A percentile compares a stretch with the other conserved stretches of the same genome.
phyloP scores from a whole-genome alignment of 2,797 vertebrate species.

The Yasuhikotakia modesta region DNA sequence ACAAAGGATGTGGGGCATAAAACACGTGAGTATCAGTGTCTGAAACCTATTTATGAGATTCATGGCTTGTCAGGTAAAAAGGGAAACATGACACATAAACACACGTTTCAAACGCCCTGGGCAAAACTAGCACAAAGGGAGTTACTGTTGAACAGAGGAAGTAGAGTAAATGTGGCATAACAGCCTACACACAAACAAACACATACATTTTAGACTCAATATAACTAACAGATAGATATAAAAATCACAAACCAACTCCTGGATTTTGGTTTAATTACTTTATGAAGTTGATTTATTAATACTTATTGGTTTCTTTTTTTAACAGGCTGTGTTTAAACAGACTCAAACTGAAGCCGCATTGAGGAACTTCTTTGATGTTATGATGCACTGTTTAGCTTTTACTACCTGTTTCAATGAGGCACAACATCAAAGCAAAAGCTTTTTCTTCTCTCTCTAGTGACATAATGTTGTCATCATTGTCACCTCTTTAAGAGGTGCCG shows the following conservation, averaged over 20 bases:
- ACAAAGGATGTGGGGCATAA: constrained; percentile 61
- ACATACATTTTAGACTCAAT: constrained; percentile 48
- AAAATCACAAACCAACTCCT: constrained; percentile 68
- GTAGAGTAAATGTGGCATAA: constrained; percentile 36
- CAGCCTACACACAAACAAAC: constrained; percentile 31
- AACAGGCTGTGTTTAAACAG: constrained; percentile 43
- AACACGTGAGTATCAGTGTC: constrained; percentile 60
- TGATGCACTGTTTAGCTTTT: constrained; percentile 29
- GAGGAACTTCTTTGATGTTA: constrained; percentile 50
- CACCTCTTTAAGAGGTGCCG: constrained; percentile 26
- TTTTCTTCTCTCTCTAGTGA: constrained; percentile 14
- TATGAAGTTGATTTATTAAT: constrained; percentile 43
- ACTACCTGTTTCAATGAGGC: constrained; percentile 6
- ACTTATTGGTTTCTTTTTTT: constrained; percentile 53
- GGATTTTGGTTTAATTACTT: not conserved
- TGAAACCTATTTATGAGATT: constrained; percentile 68
- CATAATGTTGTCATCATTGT: not conserved
- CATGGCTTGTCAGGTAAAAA: constrained; percentile 61
- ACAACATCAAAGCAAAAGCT: constrained; percentile 55
- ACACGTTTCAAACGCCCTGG: constrained; percentile 57
- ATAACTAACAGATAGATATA: constrained; percentile 63
- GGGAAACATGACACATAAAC: constrained; percentile 52
- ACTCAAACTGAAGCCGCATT: constrained; percentile 31
- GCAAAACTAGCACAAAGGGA: constrained; percentile 54
- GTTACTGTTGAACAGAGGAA: constrained; percentile 50